A percentile compares a stretch with the other conserved stretches of the same genome.
Evolutionary conservation across 92 coral and sea anemone species (phyloP).

Genomic region (Heteractis magnifica): DNA sequence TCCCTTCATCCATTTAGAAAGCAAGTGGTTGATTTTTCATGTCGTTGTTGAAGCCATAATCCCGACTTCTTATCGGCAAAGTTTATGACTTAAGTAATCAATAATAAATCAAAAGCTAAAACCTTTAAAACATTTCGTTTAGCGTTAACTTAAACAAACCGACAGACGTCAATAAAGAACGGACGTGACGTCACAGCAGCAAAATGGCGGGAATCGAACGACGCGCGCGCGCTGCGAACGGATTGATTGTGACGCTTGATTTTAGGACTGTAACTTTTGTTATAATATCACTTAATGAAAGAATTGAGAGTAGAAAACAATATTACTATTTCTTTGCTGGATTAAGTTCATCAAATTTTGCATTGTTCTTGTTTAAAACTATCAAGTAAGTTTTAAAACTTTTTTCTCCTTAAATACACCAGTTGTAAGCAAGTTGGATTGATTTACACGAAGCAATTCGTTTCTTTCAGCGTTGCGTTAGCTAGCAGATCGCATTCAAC

Average conservation of each 20-base stretch:
- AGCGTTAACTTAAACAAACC: background rate
- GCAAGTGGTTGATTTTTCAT: background rate
- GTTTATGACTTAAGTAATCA: background rate
- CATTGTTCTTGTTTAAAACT: no score
- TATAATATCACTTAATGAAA: no score
- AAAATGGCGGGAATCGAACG: conserved; percentile 4
- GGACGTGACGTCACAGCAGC: conserved; percentile 19
- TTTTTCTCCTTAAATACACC: no score
- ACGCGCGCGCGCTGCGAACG: conserved; percentile 15
- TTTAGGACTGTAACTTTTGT: no score
- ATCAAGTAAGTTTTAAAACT: no score
- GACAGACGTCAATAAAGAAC: background rate
- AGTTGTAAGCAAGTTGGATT: no score
- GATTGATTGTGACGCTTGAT: background rate
- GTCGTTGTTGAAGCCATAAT: background rate
- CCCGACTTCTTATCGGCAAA: background rate
- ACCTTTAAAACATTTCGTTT: background rate
- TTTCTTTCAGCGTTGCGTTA: no score
- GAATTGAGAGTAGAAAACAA: no score
- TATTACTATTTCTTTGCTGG: no score
- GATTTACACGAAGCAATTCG: no score
- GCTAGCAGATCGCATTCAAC: no score
- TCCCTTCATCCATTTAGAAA: background rate
- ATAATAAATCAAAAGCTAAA: background rate
- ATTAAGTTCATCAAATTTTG: no score